Evolutionary conservation across 2,113 vertebrate genomes (phyloP).

Genomic region (Burhinus oedicnemus): DNA sequence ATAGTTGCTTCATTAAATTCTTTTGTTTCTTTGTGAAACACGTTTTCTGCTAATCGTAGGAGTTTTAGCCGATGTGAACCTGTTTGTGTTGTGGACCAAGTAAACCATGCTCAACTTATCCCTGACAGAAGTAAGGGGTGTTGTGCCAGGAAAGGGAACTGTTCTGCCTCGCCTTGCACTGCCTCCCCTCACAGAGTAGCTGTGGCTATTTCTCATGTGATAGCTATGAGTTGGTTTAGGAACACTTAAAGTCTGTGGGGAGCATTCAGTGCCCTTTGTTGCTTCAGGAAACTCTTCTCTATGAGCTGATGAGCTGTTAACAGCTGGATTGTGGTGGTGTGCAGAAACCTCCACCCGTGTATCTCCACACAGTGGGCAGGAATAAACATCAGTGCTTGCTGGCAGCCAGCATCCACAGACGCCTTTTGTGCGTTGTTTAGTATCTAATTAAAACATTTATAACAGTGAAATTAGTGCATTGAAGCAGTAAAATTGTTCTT

Average conservation of each 20-base stretch:
- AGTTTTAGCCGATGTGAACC: accelerated
- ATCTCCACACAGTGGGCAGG: background rate
- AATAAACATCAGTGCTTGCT: background rate
- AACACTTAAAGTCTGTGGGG: background rate
- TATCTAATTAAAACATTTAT: conserved; percentile 20
- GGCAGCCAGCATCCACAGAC: background rate
- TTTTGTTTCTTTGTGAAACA: accelerated
- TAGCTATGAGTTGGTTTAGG: background rate
- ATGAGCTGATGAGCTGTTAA: background rate
- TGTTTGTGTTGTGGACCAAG: accelerated
- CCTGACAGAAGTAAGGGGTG: accelerated
- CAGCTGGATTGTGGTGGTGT: accelerated
- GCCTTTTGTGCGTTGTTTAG: background rate
- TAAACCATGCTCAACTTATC: accelerated
- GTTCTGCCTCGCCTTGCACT: no score
- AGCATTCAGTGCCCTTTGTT: accelerated
- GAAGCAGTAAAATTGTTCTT: background rate
- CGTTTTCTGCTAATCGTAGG: accelerated
- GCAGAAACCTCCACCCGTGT: accelerated
- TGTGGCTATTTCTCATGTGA: background rate
- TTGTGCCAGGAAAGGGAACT: background rate
- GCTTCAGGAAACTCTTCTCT: background rate
- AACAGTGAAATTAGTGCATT: background rate
- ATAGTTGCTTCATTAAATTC: accelerated
- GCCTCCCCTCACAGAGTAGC: accelerated